A percentile compares a stretch with the other conserved stretches of the same genome.
phyloP scores from a whole-genome alignment of 2,888 invertebrate genomes.

The Isoperla grammatica region DNA sequence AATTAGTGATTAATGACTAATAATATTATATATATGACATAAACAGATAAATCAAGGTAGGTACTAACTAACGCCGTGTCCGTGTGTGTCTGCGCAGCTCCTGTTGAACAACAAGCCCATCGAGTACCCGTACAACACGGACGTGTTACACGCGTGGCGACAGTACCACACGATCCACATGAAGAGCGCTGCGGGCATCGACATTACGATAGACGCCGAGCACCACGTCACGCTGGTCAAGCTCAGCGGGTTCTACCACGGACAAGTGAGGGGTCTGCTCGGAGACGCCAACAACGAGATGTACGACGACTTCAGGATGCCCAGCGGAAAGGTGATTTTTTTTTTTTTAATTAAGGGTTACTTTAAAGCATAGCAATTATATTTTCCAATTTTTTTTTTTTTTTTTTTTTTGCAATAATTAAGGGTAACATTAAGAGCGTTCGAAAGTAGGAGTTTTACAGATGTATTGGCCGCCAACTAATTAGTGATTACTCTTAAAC shows the following conservation, averaged over 20 bases:
- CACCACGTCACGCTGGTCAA: constrained; percentile 63
- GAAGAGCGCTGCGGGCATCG: constrained; percentile 57
- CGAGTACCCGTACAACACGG: constrained; percentile 61
- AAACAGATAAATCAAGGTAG: too few relatives aligned
- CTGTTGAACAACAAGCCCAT: constrained; percentile 59
- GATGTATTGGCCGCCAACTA: too few relatives aligned
- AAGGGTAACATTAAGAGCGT: too few relatives aligned
- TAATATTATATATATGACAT: too few relatives aligned
- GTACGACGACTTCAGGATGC: constrained; percentile 72
- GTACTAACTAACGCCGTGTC: too few relatives aligned
- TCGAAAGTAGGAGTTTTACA: too few relatives aligned
- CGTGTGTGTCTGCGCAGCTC: constrained; percentile 35
- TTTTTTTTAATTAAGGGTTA: too few relatives aligned
- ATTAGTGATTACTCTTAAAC: too few relatives aligned
- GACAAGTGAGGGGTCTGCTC: constrained; percentile 76
- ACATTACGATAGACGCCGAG: constrained; percentile 50
- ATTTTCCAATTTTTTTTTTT: too few relatives aligned
- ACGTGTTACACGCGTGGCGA: constrained; percentile 58
- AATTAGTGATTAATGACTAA: too few relatives aligned
- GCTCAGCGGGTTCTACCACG: constrained; percentile 81
- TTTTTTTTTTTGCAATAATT: too few relatives aligned
- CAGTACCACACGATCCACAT: constrained; percentile 49
- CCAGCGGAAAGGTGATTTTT: constrained; percentile 50
- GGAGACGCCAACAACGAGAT: constrained; percentile 88
- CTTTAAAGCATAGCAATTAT: too few relatives aligned